These are phyloP conservation scores for Pangasius sanitwongsei DNA, from an alignment of 2,797 vertebrate genomes.

Conservation along the genomic window DNA sequence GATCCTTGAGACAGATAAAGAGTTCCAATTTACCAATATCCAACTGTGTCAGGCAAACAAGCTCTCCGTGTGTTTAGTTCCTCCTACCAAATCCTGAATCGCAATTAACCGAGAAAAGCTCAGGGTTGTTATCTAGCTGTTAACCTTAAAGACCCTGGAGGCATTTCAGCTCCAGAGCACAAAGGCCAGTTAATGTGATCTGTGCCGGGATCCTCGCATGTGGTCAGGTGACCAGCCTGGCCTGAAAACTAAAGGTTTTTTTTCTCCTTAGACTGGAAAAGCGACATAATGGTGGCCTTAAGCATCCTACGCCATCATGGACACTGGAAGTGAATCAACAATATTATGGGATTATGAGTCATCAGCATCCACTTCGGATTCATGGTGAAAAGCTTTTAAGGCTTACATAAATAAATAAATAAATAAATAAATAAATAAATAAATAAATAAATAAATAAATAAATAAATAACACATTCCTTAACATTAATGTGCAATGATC, in stretches of 20 bases:
- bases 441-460: background rate
- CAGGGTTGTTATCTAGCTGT: slow-evolving; percentile 55
- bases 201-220: slow-evolving; percentile 37
- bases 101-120: slow-evolving; percentile 49
- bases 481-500: background rate
- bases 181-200: slow-evolving; percentile 51
- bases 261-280: background rate
- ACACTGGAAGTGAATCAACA: slow-evolving; percentile 42
- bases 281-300: slow-evolving; percentile 22
- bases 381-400: slow-evolving; percentile 6
- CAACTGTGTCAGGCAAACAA: slow-evolving; percentile 38
- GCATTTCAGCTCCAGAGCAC: slow-evolving; percentile 49
- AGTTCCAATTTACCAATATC: slow-evolving; percentile 49
- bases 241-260: slow-evolving; percentile 27
- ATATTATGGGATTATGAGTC: slow-evolving; percentile 32
- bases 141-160: slow-evolving; percentile 48
- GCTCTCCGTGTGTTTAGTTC: slow-evolving; percentile 39
- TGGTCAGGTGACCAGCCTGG: slow-evolving; percentile 31
- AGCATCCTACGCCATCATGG: background rate
- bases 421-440: background rate
- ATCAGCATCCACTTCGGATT: slow-evolving; percentile 41
- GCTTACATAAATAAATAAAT: background rate
- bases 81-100: slow-evolving; percentile 38
- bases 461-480: background rate
- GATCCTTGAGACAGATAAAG: slow-evolving; percentile 43